Evolutionary conservation across 2,888 invertebrate genomes (phyloP).

Genomic region (Lasioglossum vierecki): DNA sequence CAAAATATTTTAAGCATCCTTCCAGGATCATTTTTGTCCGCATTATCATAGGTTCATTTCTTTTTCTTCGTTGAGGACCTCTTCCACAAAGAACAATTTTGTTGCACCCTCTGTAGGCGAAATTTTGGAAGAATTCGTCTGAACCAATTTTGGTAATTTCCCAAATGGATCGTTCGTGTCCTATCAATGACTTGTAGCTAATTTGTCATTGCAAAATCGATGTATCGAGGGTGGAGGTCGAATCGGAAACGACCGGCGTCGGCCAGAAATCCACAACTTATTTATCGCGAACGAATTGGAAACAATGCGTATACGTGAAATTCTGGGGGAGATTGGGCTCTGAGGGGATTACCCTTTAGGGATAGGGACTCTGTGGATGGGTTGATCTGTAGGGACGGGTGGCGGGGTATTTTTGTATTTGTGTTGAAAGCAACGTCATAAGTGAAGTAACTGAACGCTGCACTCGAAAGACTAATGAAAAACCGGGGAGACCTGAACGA

Average conservation of each 20-base stretch:
- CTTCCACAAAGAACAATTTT: not conserved
- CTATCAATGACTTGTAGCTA: not conserved
- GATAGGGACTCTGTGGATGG: conserved; percentile 64
- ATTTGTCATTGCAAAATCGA: not conserved
- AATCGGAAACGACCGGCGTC: conserved; percentile 25
- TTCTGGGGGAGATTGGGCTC: conserved; percentile 72
- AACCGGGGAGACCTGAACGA: conserved; percentile 74
- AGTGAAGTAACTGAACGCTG: conserved; percentile 84
- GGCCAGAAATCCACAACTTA: conserved; percentile 53
- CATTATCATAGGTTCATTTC: not conserved
- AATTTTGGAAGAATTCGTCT: not conserved
- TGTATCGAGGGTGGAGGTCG: not conserved
- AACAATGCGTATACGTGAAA: conserved; percentile 82
- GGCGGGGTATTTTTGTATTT: conserved; percentile 79
- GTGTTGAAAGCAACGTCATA: conserved; percentile 83
- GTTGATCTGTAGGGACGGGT: conserved; percentile 69
- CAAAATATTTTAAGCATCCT: not conserved
- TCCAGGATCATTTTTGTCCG: not conserved
- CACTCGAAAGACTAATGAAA: conserved; percentile 81
- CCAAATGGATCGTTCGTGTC: not conserved
- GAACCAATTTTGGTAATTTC: not conserved
- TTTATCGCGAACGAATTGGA: conserved; percentile 80
- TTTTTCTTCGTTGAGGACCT: not conserved
- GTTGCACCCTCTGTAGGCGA: not conserved
- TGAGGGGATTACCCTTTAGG: conserved; percentile 63